Evolutionary conservation across 35 echinoderm and acorn worm genomes (phyloP).

Genomic region (Hemicentrotus pulcherrimus): DNA sequence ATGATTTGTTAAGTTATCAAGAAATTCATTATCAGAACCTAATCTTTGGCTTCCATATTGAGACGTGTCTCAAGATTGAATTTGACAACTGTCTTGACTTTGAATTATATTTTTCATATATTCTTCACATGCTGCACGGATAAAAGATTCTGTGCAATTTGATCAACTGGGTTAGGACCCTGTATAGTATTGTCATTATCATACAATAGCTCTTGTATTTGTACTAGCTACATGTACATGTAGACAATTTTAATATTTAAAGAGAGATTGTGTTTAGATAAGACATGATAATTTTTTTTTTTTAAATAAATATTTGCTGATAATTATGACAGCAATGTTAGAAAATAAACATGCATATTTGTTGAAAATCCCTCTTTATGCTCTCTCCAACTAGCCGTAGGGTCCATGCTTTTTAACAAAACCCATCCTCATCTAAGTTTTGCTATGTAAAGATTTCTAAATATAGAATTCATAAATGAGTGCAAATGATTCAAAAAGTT

Average conservation of each 20-base stretch:
- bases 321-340: too few species aligned
- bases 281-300: too few species aligned
- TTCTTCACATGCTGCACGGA: too few species aligned
- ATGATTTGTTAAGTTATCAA: not conserved
- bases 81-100: not conserved
- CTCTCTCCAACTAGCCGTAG: too few species aligned
- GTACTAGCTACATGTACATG: not conserved
- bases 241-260: not conserved
- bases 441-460: too few species aligned
- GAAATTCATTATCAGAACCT: not conserved
- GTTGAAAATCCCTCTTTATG: too few species aligned
- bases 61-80: not conserved
- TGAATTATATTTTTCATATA: not conserved
- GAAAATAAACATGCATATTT: too few species aligned
- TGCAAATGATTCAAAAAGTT: not conserved
- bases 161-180: not conserved
- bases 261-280: too few species aligned
- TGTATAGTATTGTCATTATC: not conserved
- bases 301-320: too few species aligned
- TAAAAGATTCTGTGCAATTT: not conserved
- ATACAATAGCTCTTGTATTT: not conserved
- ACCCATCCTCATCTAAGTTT: too few species aligned
- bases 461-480: not conserved
- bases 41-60: not conserved
- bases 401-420: too few species aligned